Evolutionary conservation across 1,140 invertebrate genomes (phyloP).

Genomic region (Eueides isabella): DNA sequence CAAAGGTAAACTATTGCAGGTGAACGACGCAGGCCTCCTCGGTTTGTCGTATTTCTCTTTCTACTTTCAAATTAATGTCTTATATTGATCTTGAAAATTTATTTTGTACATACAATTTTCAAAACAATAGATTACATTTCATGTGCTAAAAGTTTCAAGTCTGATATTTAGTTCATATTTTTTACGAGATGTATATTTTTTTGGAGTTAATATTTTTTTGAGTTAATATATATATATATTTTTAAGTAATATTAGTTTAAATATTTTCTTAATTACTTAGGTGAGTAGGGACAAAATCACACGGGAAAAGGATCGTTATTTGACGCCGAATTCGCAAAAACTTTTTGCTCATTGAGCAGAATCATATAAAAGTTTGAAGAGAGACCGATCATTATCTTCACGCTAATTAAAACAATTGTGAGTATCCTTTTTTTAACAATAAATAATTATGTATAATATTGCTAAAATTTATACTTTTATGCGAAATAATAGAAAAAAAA

Average conservation of each 20-base stretch:
- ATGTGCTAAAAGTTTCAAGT: neutral
- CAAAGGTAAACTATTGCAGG: constrained; percentile 1
- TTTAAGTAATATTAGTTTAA: neutral
- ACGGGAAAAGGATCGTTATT: constrained; percentile 6
- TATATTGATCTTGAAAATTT: neutral
- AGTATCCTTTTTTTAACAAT: neutral
- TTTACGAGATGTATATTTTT: no score
- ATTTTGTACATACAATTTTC: neutral
- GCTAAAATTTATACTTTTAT: neutral
- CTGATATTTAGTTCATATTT: neutral
- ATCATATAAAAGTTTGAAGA: neutral
- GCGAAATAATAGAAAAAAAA: no score
- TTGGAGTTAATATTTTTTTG: no score
- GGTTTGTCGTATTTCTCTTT: neutral
- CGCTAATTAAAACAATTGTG: neutral
- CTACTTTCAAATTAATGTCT: neutral
- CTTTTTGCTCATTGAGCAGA: neutral
- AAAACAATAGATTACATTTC: neutral
- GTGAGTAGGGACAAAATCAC: neutral
- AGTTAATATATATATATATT: no score
- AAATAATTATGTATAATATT: neutral
- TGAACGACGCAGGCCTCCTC: neutral
- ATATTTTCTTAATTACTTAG: neutral
- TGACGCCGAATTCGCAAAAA: constrained; percentile 9
- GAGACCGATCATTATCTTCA: neutral